Evolutionary conservation across 2,888 invertebrate genomes (phyloP), one percentile per base, ranked within the genome.

Genomic region (Augiades crinisus): DNA sequence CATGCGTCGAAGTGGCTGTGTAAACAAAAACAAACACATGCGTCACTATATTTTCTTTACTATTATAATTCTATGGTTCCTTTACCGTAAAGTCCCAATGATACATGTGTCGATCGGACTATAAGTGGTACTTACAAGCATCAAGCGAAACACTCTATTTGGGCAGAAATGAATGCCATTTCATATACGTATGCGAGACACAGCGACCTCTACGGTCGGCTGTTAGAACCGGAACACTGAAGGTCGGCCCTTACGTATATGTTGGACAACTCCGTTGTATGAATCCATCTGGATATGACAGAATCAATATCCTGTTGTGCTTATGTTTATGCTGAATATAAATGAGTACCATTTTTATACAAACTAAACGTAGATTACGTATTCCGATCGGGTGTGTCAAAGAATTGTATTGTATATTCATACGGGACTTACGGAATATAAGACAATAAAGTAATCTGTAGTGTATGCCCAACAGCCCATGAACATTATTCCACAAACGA

Each of bases 191-290:
- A 16, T 16, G 5, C 21, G 19, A 4, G 24, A n/a, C 7, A 31
- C 16, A 17, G 33, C 49, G 40, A 34, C 49, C 34, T 41, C 41
- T 49, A 14, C 17, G 12, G 13, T 6, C 12, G 21, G 8, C 17
- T 5, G 43, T 41, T 36, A 14, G 36, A 19, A 50, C 43, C 43
- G 50, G 41, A 50, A 30, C 34, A 6, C 14, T 30, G 36, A 50
- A 43, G 50, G 50, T 43, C 50, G 43, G 43, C 43, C 43, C 43
- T 50, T 37, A 36, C 36, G 24, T 30, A 34, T 27, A 12, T 30
- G 16, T 19, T 7, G 17, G 43, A 31, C 19, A 19, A 43, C 17
- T 24, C 21, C 40, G 19, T 22, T 17, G 12, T 41, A 31, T 41
- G 30, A 14, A 33, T 13, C 7, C 10, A 27, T 27, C 33, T 40